phyloP scores from a whole-genome alignment of 53 echinoderm and acorn worm genomes.

The Actinopyga echinites region DNA sequence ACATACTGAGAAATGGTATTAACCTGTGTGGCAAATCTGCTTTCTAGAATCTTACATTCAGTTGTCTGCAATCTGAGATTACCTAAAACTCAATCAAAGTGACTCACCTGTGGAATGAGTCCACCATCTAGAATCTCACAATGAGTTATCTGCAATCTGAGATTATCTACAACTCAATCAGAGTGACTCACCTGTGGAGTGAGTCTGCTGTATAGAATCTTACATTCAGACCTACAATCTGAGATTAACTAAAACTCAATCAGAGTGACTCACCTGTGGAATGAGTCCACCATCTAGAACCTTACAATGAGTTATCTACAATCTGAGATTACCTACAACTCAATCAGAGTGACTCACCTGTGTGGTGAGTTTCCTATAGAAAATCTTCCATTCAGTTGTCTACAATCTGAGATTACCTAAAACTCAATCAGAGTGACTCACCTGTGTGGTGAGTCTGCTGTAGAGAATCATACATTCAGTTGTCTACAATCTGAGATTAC shows the following conservation, averaged over 20 bases:
- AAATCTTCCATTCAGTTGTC: conserved; percentile 58
- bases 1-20: no score
- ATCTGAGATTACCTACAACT: no score
- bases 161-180: no score
- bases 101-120: conserved; percentile 64
- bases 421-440: conserved; percentile 15
- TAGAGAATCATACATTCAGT: conserved; percentile 77
- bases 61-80: no score
- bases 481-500: neutral
- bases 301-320: conserved; percentile 59
- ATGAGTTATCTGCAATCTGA: conserved; percentile 41
- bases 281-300: conserved; percentile 65
- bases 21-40: conserved; percentile 68
- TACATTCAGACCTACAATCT: no score
- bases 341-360: conserved; percentile 44
- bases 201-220: conserved; percentile 64
- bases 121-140: conserved; percentile 73
- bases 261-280: conserved; percentile 58
- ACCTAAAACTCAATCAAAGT: no score
- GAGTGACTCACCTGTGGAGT: conserved; percentile 63
- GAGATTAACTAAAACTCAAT: no score
- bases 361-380: conserved; percentile 63
- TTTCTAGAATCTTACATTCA: conserved; percentile 71
- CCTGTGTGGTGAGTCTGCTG: conserved; percentile 61
- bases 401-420: no score